These are phyloP conservation scores for Archaeoteleia sp. DNA, from an alignment of 2,888 invertebrate species.

Conservation along the genomic window DNA sequence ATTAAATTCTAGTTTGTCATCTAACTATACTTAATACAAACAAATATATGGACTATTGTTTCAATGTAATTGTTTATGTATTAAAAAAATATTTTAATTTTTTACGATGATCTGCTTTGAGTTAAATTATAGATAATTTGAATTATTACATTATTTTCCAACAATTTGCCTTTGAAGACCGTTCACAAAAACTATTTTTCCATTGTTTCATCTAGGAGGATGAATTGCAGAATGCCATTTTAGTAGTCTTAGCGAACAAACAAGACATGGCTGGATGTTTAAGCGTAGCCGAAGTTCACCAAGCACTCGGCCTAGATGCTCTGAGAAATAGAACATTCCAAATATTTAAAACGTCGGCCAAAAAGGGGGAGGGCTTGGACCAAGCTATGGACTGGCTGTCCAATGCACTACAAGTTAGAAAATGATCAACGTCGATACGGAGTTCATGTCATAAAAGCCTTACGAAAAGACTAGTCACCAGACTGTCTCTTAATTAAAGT, in stretches of 20 bases:
- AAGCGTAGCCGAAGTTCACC: constrained; percentile 97
- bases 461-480: constrained; percentile 64
- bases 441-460: constrained; percentile 58
- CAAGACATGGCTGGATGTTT: constrained; percentile 99
- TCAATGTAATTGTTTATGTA: too few relatives aligned
- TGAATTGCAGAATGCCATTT: constrained; percentile 94
- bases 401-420: constrained; percentile 90
- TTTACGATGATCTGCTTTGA: too few relatives aligned
- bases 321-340: constrained; percentile 98
- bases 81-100: too few relatives aligned
- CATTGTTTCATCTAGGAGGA: constrained; percentile 84
- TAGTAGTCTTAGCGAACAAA: constrained; percentile 98
- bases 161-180: too few relatives aligned
- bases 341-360: constrained; percentile 99
- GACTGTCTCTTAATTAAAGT: constrained; percentile 62
- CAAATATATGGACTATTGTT: too few relatives aligned
- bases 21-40: too few relatives aligned
- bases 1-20: too few relatives aligned
- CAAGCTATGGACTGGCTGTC: constrained; percentile 99
- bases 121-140: too few relatives aligned
- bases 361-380: constrained; percentile 97
- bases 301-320: constrained; percentile 94
- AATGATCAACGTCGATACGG: constrained; percentile 76
- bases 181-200: constrained; percentile 19
- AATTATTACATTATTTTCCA: too few relatives aligned